Conservation (phyloP, 2,113 vertebrate species). For the Jaculus jaculus region DNA sequence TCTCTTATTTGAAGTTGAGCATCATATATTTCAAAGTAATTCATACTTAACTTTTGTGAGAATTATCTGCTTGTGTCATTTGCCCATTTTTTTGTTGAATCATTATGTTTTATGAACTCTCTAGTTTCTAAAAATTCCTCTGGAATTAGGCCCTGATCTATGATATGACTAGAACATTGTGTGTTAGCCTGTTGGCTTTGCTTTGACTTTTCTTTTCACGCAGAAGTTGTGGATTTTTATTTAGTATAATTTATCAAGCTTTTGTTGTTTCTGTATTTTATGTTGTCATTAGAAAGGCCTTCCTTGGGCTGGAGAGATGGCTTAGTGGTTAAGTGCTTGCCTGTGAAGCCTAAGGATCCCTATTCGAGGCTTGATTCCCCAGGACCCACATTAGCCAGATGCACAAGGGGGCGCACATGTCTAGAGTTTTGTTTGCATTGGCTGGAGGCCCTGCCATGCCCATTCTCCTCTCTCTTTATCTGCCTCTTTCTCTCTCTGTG, state of each 20-base stretch:
- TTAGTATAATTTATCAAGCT: background rate
- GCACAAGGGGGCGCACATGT: no score
- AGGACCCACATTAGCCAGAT: no score
- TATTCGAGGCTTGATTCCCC: no score
- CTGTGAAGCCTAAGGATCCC: no score
- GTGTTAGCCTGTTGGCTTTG: background rate
- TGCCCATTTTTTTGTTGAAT: background rate
- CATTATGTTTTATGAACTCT: background rate
- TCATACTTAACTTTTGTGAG: slow-evolving; percentile 13
- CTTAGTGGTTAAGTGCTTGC: no score
- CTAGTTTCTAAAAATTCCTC: background rate
- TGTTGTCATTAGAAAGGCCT: background rate
- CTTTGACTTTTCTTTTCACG: background rate
- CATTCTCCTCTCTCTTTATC: no score
- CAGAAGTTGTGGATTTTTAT: background rate
- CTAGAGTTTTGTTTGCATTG: no score
- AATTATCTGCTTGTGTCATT: background rate
- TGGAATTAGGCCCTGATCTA: background rate
- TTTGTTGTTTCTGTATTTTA: background rate
- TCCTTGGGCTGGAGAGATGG: no score
- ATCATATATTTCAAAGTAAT: background rate
- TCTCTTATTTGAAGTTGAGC: slow-evolving; percentile 12
- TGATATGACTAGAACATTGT: background rate
- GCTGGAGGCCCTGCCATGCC: no score
- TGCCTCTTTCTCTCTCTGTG: no score